Evolutionary conservation across 2,113 vertebrate genomes (phyloP).

Genomic region (Leptobrachium leishanense): DNA sequence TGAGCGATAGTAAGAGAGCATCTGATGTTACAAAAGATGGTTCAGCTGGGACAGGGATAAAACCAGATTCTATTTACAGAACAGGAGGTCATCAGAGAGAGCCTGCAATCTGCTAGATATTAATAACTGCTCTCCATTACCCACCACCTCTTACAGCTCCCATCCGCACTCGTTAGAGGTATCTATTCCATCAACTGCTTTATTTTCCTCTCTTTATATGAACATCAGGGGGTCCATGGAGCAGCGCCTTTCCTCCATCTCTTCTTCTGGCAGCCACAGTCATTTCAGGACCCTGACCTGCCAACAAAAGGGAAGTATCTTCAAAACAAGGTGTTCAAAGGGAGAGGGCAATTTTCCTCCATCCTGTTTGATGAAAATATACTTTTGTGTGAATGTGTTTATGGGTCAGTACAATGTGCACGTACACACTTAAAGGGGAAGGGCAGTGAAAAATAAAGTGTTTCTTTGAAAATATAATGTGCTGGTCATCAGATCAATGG

Average conservation of each 20-base stretch:
- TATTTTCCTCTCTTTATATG: constrained; percentile 25
- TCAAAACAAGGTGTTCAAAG: background rate
- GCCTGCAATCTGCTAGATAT: constrained; percentile 44
- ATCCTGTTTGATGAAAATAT: background rate
- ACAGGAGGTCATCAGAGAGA: constrained; percentile 35
- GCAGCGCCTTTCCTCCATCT: background rate
- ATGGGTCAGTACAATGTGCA: background rate
- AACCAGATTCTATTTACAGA: constrained; percentile 44
- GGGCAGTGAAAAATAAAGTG: too few species aligned
- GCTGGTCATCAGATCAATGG: too few species aligned
- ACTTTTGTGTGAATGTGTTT: background rate
- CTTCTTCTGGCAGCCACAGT: constrained; percentile 4
- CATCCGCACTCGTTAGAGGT: constrained; percentile 19
- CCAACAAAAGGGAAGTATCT: background rate
- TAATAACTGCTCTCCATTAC: constrained; percentile 31
- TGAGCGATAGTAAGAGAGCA: constrained; percentile 15
- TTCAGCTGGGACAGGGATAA: constrained; percentile 34
- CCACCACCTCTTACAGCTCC: constrained; percentile 22
- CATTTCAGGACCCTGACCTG: constrained; percentile 6
- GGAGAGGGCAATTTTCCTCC: background rate
- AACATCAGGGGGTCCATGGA: constrained; percentile 27
- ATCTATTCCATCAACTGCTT: constrained; percentile 2
- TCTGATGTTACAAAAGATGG: constrained; percentile 33
- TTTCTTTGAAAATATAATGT: too few species aligned
- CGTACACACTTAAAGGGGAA: background rate